A percentile compares a stretch with the other conserved stretches of the same genome.
phyloP scores from a whole-genome alignment of 1,140 invertebrate genomes.

The Zaprionus tsacasi region DNA sequence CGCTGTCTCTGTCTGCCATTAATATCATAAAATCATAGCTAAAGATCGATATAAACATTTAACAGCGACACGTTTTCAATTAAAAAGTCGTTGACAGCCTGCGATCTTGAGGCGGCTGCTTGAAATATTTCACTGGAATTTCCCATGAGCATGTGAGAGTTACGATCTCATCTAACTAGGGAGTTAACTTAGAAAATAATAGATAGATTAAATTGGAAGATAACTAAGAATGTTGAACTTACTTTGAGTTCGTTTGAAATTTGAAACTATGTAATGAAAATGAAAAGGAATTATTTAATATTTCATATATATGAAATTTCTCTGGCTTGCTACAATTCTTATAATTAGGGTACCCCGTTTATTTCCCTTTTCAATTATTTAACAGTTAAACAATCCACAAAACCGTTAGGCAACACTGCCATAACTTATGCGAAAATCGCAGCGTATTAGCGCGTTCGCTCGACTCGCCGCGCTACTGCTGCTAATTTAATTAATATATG shows the following conservation, averaged over 20 bases:
- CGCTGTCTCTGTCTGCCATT: too few species aligned
- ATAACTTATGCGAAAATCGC: not conserved
- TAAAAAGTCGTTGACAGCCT: constrained; percentile 75
- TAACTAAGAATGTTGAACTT: not conserved
- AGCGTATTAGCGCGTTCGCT: not conserved
- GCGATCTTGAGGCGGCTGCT: constrained; percentile 57
- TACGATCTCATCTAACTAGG: not conserved
- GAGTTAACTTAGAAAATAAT: not conserved
- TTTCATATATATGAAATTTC: too few species aligned
- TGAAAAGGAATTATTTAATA: too few species aligned
- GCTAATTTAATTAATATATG: constrained; percentile 12
- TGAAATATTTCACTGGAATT: constrained; percentile 39
- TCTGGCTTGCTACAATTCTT: not conserved
- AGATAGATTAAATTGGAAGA: not conserved
- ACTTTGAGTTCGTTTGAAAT: not conserved
- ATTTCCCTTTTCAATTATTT: not conserved
- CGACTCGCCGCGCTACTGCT: not conserved
- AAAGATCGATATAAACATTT: constrained; percentile 65
- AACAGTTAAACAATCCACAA: not conserved
- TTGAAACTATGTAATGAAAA: not conserved
- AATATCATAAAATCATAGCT: constrained; percentile 54
- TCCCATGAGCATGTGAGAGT: constrained; percentile 35
- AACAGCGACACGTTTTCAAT: constrained; percentile 75
- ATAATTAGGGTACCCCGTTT: not conserved
- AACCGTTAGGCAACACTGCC: not conserved